Base-by-base conservation (phyloP, 2,888 invertebrate species). In the Chouioia cunea region DNA sequence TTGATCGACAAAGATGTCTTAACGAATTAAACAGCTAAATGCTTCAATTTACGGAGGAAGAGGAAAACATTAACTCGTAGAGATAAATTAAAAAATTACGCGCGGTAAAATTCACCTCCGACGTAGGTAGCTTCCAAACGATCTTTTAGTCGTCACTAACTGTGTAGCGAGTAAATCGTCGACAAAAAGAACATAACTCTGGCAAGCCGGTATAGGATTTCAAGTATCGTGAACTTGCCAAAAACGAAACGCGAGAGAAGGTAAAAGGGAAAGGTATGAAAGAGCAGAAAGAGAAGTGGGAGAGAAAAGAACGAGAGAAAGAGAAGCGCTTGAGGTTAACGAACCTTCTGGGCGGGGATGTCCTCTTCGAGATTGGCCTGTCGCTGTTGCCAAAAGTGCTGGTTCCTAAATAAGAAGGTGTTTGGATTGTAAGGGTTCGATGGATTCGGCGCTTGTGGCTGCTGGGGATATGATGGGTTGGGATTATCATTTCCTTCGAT, bases 381-480 rank as follows among this genome's bases (percentile, higher is more conserved):
- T 65, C 78, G 68, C 62, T 82, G 81, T 53, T 80, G 76, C 82
- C 82, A 82, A 3, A 75, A 65, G 36, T 81, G 47, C 0, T 76
- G 72, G 3, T 56, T 23, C 20, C 75, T 76, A 20, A 56, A 65
- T 4, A 77, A 14, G 43, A 73, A 73, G 2, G 53, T 43, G 47
- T 62, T 68, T 15, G 63, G 22, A 8, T 36, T 47, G 77, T 78
- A 79, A 0, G 77, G 76, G 14, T 75, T 77, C 36, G 27, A 76
- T 71, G 14, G 79, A 75, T 47, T 75, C 77, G 70, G n/a, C 75
- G 46, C 4, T 12, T 73, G 70, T 15, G 69, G 67, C 22, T 62
- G 48, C 20, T 47, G 8, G 54, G 71, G n/a, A 65, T 73, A 73
- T 2, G 71, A 57, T 0, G 73, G 73, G 18, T 73, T 73, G 8